Evolutionary conservation across 2,113 vertebrate genomes (phyloP).

Genomic region (Nothocercus julius): DNA sequence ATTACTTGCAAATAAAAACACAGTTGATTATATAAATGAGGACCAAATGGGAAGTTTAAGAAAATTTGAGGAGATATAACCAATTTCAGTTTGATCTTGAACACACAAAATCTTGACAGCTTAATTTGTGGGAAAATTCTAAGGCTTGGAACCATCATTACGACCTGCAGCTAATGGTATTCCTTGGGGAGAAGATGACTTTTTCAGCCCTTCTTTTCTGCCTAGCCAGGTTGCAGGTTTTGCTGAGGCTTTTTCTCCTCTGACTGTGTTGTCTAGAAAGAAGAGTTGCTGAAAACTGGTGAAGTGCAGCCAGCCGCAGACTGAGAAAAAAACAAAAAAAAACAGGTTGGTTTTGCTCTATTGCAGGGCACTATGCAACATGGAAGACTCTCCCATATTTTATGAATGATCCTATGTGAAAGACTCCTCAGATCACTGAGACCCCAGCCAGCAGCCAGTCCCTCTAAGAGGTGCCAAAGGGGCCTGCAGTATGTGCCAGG

Average conservation of each 20-base stretch:
- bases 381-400: neutral
- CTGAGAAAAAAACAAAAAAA: neutral
- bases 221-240: neutral
- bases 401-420: neutral
- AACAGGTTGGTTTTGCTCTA: neutral
- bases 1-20: slow-evolving; percentile 6
- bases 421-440: neutral
- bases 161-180: slow-evolving; percentile 10
- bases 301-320: neutral
- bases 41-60: neutral
- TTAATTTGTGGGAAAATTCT: neutral
- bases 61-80: neutral
- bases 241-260: neutral
- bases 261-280: neutral
- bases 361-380: neutral
- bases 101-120: neutral
- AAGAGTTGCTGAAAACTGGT: neutral
- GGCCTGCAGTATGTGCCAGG: neutral
- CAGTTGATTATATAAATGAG: neutral
- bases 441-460: neutral
- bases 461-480: neutral
- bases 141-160: neutral
- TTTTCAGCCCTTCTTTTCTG: slow-evolving; percentile 13
- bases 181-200: neutral
- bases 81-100: neutral